Evolutionary conservation across 2,888 invertebrate species (phyloP), one percentile per base, ranked within the genome.

Genomic region (Campopleginae sp.): DNA sequence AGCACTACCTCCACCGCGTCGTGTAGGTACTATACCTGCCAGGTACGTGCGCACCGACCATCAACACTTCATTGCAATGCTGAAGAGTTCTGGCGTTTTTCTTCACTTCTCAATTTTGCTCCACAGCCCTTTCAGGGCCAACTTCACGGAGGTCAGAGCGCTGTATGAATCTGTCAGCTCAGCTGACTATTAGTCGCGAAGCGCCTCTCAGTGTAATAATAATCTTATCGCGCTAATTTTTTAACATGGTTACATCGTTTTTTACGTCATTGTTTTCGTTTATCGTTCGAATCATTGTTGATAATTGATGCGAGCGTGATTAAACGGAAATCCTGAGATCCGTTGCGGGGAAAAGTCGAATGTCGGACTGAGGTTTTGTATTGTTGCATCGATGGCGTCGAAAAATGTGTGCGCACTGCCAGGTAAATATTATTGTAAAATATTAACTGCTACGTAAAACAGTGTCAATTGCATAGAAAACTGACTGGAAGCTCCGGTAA

Each of bases 371-470:
- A 66, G 38, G 58, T 27, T 27, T 58, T 14, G 27, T 27, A 27
- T 58, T 6, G n/a, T 65, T 38, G 38, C 6, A 38, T 10, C 23
- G n/a, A 84, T 80, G 84, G 72, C 84, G 31, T 42, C 72, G 7
- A 84, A 63, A 68, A 68, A 51, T 61, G 27, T 42, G 23, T 66
- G 68, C 6, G 42, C 44, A 75, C 81, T 84, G 54, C 78, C 84
- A 84, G 80, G 84, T 84, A 81, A 84, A 46, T 27, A 63, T 31
- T 44, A 10, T 44, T 27, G 2, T 8, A 17, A 5, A 68, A 51
- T 27, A 5, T 12, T 27, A 27, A 38, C 8, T 58, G 12, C 8
- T 8, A 38, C 8, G 38, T 38, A 10, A 38, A 38, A 38, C 23
- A 27, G 1, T 23, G 2, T 54, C 8, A 23, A 54, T 54, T 23